Evolutionary conservation across 1,140 invertebrate species (phyloP).

Genomic region (Eciton burchellii): DNA sequence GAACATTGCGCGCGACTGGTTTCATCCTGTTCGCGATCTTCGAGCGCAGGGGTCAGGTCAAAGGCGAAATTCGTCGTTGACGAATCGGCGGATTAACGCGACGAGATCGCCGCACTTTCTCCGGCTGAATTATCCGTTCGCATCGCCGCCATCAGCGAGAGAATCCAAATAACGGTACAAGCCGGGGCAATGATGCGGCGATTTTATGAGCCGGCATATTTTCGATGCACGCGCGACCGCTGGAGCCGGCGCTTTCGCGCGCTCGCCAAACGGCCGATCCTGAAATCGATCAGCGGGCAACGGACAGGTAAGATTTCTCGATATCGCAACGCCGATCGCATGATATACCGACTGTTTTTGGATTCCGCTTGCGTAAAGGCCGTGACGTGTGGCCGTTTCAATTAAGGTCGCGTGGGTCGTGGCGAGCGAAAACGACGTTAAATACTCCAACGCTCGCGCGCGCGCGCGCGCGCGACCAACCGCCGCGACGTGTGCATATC

Average conservation of each 20-base stretch:
- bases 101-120: constrained; percentile 4
- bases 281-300: constrained; percentile 1
- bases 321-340: neutral
- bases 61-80: too few species aligned
- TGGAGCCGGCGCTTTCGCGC: too few species aligned
- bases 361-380: neutral
- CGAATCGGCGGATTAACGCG: constrained; percentile 1
- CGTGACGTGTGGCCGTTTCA: neutral
- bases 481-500: neutral
- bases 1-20: neutral
- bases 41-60: too few species aligned
- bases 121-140: constrained; percentile 21
- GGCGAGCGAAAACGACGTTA: neutral
- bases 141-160: too few species aligned
- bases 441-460: neutral
- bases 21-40: too few species aligned
- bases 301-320: neutral
- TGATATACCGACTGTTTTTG: constrained; percentile 21
- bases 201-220: neutral
- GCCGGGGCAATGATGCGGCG: neutral
- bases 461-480: neutral
- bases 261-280: neutral
- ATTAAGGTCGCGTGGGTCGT: neutral
- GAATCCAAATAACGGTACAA: too few species aligned
- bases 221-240: neutral